A percentile compares a stretch with the other conserved stretches of the same genome.
phyloP scores from a whole-genome alignment of 64 coral and sea anemone genomes.

The Anthopleura sola region DNA sequence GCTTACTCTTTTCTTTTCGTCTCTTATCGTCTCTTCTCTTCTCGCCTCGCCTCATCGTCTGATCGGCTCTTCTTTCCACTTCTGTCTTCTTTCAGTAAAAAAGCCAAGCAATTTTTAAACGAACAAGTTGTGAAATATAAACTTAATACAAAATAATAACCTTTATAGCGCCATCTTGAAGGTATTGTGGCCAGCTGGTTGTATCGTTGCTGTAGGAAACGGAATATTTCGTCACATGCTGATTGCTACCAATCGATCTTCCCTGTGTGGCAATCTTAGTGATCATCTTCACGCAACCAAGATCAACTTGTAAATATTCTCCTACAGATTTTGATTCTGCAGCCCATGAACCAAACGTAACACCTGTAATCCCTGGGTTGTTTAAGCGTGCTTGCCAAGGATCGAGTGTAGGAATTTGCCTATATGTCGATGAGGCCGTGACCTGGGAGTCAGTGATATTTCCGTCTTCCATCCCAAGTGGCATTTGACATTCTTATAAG shows the following conservation, averaged over 20 bases:
- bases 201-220: slow-evolving; percentile 1
- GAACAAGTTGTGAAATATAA: too few relatives aligned
- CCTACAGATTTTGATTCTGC: neutral
- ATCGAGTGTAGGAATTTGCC: neutral
- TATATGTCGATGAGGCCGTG: neutral
- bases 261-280: slow-evolving; percentile 9
- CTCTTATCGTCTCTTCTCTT: too few relatives aligned
- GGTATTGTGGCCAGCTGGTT: neutral
- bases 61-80: too few relatives aligned
- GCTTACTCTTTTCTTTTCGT: too few relatives aligned
- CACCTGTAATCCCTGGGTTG: neutral
- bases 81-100: too few relatives aligned
- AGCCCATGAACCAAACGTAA: neutral
- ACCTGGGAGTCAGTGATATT: neutral
- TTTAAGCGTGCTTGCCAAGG: neutral
- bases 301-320: neutral
- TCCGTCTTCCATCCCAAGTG: neutral
- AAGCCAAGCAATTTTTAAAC: too few relatives aligned
- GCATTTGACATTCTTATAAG: neutral
- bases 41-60: too few relatives aligned
- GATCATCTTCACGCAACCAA: neutral
- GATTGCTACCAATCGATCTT: neutral
- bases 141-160: neutral
- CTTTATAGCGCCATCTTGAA: neutral
- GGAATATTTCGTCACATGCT: neutral